A percentile compares a stretch with the other conserved stretches of the same genome.
Evolutionary conservation across 2,888 invertebrate genomes (phyloP).

Genomic region (Spilosoma lubricipeda): DNA sequence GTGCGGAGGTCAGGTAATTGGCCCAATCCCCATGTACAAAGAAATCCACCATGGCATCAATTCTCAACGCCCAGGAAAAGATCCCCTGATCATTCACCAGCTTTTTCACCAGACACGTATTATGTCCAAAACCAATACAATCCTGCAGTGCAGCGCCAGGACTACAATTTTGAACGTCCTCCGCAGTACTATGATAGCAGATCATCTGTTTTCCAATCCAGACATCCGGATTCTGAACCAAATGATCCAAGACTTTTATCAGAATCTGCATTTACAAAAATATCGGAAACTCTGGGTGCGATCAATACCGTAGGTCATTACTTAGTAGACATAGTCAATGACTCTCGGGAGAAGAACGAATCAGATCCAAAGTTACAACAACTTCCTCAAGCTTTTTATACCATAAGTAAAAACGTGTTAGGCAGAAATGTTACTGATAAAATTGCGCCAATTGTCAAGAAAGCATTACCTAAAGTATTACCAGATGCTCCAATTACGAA

Average conservation of each 20-base stretch:
- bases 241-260: slow-evolving; percentile 86
- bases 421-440: slow-evolving; percentile 92
- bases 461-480: slow-evolving; percentile 76
- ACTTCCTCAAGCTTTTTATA: slow-evolving; percentile 91
- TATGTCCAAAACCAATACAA: slow-evolving; percentile 38
- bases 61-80: slow-evolving; percentile 78
- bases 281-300: slow-evolving; percentile 90
- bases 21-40: slow-evolving; percentile 63
- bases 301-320: slow-evolving; percentile 95
- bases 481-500: slow-evolving; percentile 79
- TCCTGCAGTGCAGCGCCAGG: slow-evolving; percentile 25
- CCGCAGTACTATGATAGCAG: slow-evolving; percentile 65
- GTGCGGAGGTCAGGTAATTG: slow-evolving; percentile 67
- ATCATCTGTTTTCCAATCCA: slow-evolving; percentile 49
- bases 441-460: slow-evolving; percentile 90
- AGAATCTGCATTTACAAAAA: slow-evolving; percentile 87
- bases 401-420: slow-evolving; percentile 92
- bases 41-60: slow-evolving; percentile 77
- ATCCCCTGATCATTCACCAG: slow-evolving; percentile 63
- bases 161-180: slow-evolving; percentile 19
- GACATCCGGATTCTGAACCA: slow-evolving; percentile 62
- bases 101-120: slow-evolving; percentile 23
- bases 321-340: slow-evolving; percentile 91
- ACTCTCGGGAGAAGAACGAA: slow-evolving; percentile 76
- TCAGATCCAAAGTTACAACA: slow-evolving; percentile 76